These are phyloP conservation scores for Ctenopoma kingsleyae DNA, from an alignment of 2,797 vertebrate species.

Conservation along the genomic window DNA sequence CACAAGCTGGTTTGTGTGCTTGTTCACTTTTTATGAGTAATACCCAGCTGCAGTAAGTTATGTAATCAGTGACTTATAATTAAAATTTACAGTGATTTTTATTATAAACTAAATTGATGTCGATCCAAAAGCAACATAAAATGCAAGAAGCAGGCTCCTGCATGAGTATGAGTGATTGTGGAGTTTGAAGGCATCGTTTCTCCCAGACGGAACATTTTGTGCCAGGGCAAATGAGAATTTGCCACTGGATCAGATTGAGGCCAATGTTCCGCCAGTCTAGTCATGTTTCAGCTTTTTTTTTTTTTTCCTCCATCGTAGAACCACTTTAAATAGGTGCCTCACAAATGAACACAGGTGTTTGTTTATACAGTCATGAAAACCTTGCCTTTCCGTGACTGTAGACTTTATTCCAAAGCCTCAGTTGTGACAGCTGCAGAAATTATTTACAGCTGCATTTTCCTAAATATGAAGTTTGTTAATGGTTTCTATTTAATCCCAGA, in stretches of 20 bases:
- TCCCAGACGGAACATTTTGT: constrained; percentile 47
- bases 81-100: constrained; percentile 22
- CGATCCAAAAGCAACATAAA: constrained; percentile 43
- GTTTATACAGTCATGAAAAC: constrained; percentile 64
- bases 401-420: constrained; percentile 16
- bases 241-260: constrained; percentile 60
- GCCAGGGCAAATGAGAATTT: constrained; percentile 53
- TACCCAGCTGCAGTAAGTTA: not conserved
- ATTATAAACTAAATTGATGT: constrained; percentile 30
- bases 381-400: constrained; percentile 20
- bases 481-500: constrained; percentile 1
- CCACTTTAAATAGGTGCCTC: constrained; percentile 36
- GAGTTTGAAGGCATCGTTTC: constrained; percentile 25
- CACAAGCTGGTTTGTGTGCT: constrained; percentile 23
- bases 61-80: constrained; percentile 33
- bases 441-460: not conserved
- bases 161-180: constrained; percentile 29
- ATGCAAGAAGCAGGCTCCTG: constrained; percentile 43
- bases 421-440: constrained; percentile 41
- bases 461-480: not conserved
- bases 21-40: constrained; percentile 20
- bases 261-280: constrained; percentile 46
- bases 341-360: constrained; percentile 60
- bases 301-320: not conserved
- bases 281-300: constrained; percentile 60